phyloP scores from a whole-genome alignment of 2,888 invertebrate species.

The Drosophila prostipennis region DNA sequence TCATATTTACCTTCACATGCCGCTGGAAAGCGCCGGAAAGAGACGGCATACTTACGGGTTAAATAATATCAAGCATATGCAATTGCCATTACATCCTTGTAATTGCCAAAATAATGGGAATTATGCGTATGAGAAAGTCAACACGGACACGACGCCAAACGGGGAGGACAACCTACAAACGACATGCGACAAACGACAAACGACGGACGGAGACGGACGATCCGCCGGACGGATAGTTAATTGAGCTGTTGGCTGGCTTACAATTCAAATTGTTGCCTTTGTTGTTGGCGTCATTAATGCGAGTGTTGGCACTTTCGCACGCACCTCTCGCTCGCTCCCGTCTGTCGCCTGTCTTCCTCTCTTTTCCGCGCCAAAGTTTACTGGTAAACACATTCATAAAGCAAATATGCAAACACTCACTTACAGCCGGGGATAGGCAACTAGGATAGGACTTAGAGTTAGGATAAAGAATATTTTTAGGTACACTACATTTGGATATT shows the following conservation, averaged over 20 bases:
- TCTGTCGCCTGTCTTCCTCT: background rate
- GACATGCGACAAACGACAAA: too few species aligned
- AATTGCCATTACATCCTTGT: slow-evolving; percentile 59
- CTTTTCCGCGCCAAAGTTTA: slow-evolving; percentile 58
- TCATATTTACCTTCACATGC: slow-evolving; percentile 32
- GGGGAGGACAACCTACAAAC: background rate
- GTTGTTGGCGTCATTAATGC: slow-evolving; percentile 68
- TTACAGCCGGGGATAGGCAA: background rate
- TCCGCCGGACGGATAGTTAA: slow-evolving; percentile 63
- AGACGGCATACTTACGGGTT: slow-evolving; percentile 44
- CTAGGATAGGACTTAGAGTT: background rate
- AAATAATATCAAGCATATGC: slow-evolving; percentile 62
- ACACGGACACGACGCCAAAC: slow-evolving; percentile 8
- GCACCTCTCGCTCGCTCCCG: slow-evolving; percentile 27
- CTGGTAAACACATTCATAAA: slow-evolving; percentile 79
- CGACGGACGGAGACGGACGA: background rate
- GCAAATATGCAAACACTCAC: slow-evolving; percentile 70
- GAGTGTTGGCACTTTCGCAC: slow-evolving; percentile 77
- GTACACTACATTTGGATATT: too few species aligned
- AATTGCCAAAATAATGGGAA: slow-evolving; percentile 73
- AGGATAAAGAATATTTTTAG: too few species aligned
- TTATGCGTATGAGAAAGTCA: slow-evolving; percentile 58
- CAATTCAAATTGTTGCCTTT: slow-evolving; percentile 68
- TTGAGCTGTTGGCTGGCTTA: slow-evolving; percentile 71
- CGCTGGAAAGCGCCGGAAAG: background rate